phyloP scores from a whole-genome alignment of 2,888 invertebrate genomes.

The Crepidodera aurea region DNA sequence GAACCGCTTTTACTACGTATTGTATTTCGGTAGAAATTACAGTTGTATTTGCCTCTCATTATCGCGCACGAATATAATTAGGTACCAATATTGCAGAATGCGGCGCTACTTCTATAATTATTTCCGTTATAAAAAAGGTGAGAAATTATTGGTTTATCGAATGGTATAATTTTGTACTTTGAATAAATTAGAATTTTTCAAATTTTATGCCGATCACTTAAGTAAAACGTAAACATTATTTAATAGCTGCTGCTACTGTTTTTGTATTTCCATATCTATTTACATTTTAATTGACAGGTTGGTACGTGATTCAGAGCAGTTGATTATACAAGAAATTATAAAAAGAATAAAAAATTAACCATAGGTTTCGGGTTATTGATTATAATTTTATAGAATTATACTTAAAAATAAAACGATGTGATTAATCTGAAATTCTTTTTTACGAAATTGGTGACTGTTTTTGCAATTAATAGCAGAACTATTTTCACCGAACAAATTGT shows the following conservation, averaged over 20 bases:
- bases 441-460: no score
- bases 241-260: constrained; percentile 15
- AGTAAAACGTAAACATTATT: constrained; percentile 18
- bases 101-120: constrained; percentile 8
- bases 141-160: constrained; percentile 16
- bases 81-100: constrained; percentile 6
- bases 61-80: constrained; percentile 9
- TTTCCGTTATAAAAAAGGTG: constrained; percentile 18
- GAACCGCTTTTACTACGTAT: neutral
- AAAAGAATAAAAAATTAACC: neutral
- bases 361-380: neutral
- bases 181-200: constrained; percentile 19
- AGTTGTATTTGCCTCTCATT: neutral
- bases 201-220: constrained; percentile 10
- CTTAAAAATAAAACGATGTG: no score
- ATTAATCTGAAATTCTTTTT: no score
- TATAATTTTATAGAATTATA: constrained; percentile 4
- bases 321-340: constrained; percentile 1
- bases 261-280: constrained; percentile 16
- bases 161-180: constrained; percentile 13
- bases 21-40: neutral
- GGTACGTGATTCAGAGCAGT: constrained; percentile 9
- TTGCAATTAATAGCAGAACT: no score
- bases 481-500: no score
- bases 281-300: constrained; percentile 14